phyloP scores from a whole-genome alignment of 2,888 invertebrate genomes.

The Penaeus monodon region DNA sequence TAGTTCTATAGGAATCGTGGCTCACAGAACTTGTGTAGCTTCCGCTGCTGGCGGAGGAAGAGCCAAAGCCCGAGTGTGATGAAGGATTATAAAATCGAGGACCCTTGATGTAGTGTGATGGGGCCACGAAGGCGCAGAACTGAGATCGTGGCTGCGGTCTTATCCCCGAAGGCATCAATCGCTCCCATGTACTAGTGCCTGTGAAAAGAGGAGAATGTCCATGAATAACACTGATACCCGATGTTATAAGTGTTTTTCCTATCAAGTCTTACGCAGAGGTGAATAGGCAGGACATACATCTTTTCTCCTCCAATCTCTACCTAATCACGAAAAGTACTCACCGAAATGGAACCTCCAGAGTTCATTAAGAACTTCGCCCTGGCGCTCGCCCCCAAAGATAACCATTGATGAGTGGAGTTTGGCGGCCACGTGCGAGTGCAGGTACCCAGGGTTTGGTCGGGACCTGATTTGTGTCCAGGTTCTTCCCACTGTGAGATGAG shows the following conservation, averaged over 20 bases:
- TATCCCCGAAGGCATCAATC: slow-evolving; percentile 75
- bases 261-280: neutral
- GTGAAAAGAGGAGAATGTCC: slow-evolving; percentile 66
- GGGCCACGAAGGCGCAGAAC: slow-evolving; percentile 71
- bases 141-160: slow-evolving; percentile 81
- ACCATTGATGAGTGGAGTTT: slow-evolving; percentile 83
- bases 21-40: slow-evolving; percentile 67
- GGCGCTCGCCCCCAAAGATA: slow-evolving; percentile 83
- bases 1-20: slow-evolving; percentile 69
- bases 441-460: slow-evolving; percentile 78
- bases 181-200: slow-evolving; percentile 88
- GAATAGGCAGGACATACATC: neutral
- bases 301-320: too few relatives aligned
- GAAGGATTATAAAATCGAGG: slow-evolving; percentile 66
- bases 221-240: slow-evolving; percentile 1
- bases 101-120: slow-evolving; percentile 80
- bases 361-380: slow-evolving; percentile 80
- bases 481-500: slow-evolving; percentile 68
- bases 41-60: slow-evolving; percentile 72
- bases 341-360: slow-evolving; percentile 88
- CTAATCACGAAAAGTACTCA: slow-evolving; percentile 69
- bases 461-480: slow-evolving; percentile 78
- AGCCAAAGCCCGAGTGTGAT: slow-evolving; percentile 78
- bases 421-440: slow-evolving; percentile 84
- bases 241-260: neutral